These are phyloP conservation scores for Hypocryptadius cinnamomeus DNA, from an alignment of 2,113 vertebrate species.

Conservation along the genomic window DNA sequence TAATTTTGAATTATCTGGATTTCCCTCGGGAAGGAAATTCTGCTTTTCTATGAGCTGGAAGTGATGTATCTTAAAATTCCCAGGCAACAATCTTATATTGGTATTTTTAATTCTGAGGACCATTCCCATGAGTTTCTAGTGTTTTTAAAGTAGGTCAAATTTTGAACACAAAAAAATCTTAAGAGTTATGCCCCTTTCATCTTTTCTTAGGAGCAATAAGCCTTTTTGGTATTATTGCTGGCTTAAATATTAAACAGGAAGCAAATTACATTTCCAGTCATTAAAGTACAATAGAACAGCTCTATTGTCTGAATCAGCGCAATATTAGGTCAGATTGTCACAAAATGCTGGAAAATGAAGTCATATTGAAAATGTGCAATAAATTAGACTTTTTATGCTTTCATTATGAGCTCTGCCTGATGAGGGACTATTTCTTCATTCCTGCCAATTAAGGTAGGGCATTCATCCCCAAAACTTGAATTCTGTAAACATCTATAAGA, in stretches of 20 bases:
- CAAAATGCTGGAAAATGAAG: conserved; percentile 54
- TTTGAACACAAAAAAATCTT: conserved; percentile 53
- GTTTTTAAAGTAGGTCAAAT: conserved; percentile 63
- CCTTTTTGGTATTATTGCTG: conserved; percentile 48
- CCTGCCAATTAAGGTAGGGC: conserved; percentile 4
- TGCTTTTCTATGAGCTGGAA: conserved; percentile 51
- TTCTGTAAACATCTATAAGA: background rate
- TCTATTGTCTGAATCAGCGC: conserved; percentile 58
- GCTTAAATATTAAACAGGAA: conserved; percentile 65
- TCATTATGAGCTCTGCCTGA: background rate
- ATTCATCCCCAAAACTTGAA: background rate
- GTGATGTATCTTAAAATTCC: conserved; percentile 55
- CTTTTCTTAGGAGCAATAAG: conserved; percentile 51
- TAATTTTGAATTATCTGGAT: conserved; percentile 57
- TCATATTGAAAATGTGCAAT: conserved; percentile 57
- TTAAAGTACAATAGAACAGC: conserved; percentile 59
- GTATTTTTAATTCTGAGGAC: conserved; percentile 61
- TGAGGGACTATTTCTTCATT: conserved; percentile 11
- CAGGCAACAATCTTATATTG: conserved; percentile 60
- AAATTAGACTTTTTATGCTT: conserved; percentile 38
- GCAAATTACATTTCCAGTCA: conserved; percentile 60
- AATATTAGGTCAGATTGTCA: conserved; percentile 56
- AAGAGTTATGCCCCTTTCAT: conserved; percentile 62
- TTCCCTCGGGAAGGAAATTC: conserved; percentile 49
- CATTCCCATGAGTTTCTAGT: conserved; percentile 50